Evolutionary conservation across 2,888 invertebrate genomes (phyloP).

Genomic region (Polymixis lichenea): DNA sequence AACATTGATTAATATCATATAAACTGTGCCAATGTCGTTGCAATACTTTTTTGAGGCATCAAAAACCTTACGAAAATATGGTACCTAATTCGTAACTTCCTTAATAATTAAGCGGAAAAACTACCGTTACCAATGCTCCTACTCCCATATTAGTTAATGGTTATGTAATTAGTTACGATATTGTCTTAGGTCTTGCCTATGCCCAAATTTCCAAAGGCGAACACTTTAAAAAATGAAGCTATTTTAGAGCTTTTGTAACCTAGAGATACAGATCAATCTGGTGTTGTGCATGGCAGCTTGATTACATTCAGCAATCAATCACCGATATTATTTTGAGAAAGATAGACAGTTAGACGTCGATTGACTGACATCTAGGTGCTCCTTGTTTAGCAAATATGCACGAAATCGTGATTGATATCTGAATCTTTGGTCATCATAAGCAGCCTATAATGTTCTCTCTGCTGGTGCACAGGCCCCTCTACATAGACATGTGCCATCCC

Average conservation of each 20-base stretch:
- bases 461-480: too few relatives aligned
- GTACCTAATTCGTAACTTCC: background rate
- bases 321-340: background rate
- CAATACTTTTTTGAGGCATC: background rate
- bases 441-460: background rate
- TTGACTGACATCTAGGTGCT: background rate
- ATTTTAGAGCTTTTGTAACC: background rate
- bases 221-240: conserved; percentile 3
- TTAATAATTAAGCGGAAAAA: background rate
- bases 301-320: background rate
- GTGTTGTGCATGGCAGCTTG: background rate
- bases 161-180: background rate
- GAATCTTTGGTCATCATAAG: background rate
- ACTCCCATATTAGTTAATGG: background rate
- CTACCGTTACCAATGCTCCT: background rate
- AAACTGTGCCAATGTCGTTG: background rate
- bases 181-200: background rate
- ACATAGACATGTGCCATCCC: too few relatives aligned
- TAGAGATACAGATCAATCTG: background rate
- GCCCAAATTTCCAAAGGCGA: background rate
- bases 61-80: background rate
- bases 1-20: background rate
- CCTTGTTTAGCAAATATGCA: background rate
- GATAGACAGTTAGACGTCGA: background rate
- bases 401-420: background rate